These are phyloP conservation scores for Rhabdornis inornatus DNA, from an alignment of 2,113 vertebrate species.

Conservation along the genomic window DNA sequence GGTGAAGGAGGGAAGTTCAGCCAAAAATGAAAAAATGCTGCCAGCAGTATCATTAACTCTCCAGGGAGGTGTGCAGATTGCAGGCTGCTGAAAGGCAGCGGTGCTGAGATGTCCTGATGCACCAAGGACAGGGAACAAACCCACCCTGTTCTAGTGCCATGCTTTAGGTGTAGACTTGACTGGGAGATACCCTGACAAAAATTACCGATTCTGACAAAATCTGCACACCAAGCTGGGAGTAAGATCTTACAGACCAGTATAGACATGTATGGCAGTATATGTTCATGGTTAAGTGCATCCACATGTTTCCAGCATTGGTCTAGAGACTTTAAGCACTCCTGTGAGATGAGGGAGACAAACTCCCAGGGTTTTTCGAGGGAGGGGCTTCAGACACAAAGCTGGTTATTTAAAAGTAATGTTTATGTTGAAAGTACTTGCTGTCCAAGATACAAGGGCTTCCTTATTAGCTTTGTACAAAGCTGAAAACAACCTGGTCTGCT, in stretches of 20 bases:
- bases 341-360: not conserved
- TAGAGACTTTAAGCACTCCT: not conserved
- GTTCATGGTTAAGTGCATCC: rapidly evolving
- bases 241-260: not conserved
- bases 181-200: not conserved
- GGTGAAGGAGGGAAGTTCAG: not conserved
- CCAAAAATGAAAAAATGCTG: not conserved
- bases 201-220: not conserved
- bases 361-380: not conserved
- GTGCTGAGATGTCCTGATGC: not conserved
- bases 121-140: not conserved
- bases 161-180: not conserved
- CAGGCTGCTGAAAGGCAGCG: rapidly evolving
- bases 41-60: not conserved
- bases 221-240: not conserved
- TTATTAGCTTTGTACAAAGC: not conserved
- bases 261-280: rapidly evolving
- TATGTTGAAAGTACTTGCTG: not conserved
- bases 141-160: not conserved
- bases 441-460: not conserved
- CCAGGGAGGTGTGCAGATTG: not conserved
- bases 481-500: not conserved
- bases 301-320: rapidly evolving
- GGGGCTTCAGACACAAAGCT: not conserved
- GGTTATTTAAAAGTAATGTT: not conserved